Evolutionary conservation across 2,888 invertebrate species (phyloP).

Genomic region (Ochropleura plecta): DNA sequence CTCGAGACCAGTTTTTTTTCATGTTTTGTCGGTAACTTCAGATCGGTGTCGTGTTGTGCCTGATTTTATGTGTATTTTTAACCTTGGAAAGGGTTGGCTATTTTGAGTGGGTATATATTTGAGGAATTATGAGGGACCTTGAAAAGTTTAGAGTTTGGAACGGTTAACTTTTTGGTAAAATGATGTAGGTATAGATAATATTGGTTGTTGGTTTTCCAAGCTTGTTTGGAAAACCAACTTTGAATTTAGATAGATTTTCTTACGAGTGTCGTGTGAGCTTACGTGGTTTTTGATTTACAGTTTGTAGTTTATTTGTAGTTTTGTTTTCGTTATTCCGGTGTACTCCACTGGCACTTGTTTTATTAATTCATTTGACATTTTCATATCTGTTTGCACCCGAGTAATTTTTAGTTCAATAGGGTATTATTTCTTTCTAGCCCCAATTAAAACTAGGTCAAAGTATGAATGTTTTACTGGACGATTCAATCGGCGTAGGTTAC

Average conservation of each 20-base stretch:
- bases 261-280: neutral
- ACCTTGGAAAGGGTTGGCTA: constrained; percentile 13
- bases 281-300: neutral
- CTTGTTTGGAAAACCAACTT: too few species aligned
- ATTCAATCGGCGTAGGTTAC: too few species aligned
- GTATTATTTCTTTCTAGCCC: neutral
- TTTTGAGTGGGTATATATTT: constrained; percentile 6
- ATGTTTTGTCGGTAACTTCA: constrained; percentile 5
- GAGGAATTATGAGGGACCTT: neutral
- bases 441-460: neutral
- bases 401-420: neutral
- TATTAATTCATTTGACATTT: neutral
- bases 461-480: neutral
- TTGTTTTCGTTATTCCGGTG: neutral
- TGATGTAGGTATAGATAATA: constrained; percentile 9
- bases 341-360: too few species aligned
- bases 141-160: constrained; percentile 13
- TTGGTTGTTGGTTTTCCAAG: neutral
- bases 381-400: neutral
- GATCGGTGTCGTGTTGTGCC: neutral
- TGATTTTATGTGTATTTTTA: constrained; percentile 9
- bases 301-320: neutral
- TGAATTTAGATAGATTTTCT: neutral
- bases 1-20: neutral
- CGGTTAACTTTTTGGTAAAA: neutral